Evolutionary conservation across 2,113 vertebrate genomes (phyloP).

Genomic region (Chrysemys picta): DNA sequence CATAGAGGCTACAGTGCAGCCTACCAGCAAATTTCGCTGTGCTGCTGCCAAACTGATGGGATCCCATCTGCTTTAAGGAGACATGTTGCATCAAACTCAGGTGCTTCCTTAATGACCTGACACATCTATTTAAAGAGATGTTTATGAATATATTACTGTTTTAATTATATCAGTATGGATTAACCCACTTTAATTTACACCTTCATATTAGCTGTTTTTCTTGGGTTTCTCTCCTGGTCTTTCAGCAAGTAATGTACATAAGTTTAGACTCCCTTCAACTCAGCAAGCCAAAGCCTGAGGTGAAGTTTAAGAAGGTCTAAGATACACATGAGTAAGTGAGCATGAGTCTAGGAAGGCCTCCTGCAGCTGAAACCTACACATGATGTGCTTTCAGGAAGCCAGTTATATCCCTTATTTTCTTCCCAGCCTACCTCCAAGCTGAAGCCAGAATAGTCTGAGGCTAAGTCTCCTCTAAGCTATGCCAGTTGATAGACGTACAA

Average conservation of each 20-base stretch:
- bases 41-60: not conserved
- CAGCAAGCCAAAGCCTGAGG: not conserved
- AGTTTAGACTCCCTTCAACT: not conserved
- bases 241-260: not conserved
- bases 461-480: not conserved
- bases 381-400: not conserved
- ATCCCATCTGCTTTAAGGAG: constrained; percentile 66
- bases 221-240: not conserved
- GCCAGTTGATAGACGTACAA: not conserved
- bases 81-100: constrained; percentile 51
- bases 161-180: constrained; percentile 38
- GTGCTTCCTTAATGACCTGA: constrained; percentile 64
- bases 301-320: not conserved
- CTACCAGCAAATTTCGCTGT: constrained; percentile 41
- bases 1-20: not conserved
- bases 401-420: not conserved
- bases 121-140: constrained; percentile 61
- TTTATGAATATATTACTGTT: constrained; percentile 44
- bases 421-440: not conserved
- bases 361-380: not conserved
- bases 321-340: not conserved
- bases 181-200: not conserved
- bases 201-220: not conserved
- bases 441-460: not conserved
- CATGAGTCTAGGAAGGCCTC: not conserved